Evolutionary conservation across 2,888 invertebrate species (phyloP).

Genomic region (Nemotelus nigrinus): DNA sequence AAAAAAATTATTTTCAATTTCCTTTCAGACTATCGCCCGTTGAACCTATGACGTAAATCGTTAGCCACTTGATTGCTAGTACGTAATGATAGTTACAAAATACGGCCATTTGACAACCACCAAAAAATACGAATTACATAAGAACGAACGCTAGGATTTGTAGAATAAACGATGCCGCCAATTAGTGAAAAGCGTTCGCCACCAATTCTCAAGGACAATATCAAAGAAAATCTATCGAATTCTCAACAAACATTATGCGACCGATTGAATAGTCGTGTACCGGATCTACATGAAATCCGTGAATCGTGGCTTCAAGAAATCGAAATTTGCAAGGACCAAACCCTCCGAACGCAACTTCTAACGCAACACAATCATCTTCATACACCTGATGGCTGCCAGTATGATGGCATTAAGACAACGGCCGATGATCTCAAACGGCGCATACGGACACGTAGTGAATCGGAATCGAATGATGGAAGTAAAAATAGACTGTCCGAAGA

Average conservation of each 20-base stretch:
- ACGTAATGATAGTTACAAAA: no score
- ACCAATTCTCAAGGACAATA: slow-evolving; percentile 47
- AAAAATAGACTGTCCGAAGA: slow-evolving; percentile 23
- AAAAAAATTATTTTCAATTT: no score
- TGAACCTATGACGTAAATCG: no score
- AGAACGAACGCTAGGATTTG: not conserved
- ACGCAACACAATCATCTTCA: slow-evolving; percentile 57
- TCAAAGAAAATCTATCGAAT: slow-evolving; percentile 49
- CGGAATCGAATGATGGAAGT: slow-evolving; percentile 51
- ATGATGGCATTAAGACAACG: slow-evolving; percentile 10
- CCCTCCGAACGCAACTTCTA: slow-evolving; percentile 57
- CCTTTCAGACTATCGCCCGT: no score
- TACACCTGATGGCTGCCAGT: slow-evolving; percentile 50
- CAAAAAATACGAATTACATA: no score
- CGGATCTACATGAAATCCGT: slow-evolving; percentile 63
- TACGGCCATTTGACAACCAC: no score
- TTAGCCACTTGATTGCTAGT: no score
- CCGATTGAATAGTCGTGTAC: slow-evolving; percentile 45
- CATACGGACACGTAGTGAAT: slow-evolving; percentile 55
- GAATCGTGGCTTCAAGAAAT: slow-evolving; percentile 64
- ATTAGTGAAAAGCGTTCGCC: slow-evolving; percentile 62
- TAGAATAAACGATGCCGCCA: slow-evolving; percentile 61
- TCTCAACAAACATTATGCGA: slow-evolving; percentile 32
- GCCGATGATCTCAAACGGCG: slow-evolving; percentile 31
- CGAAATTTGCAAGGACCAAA: slow-evolving; percentile 61